phyloP scores from a whole-genome alignment of 2,797 vertebrate species.

The Rhynchonycteris naso region DNA sequence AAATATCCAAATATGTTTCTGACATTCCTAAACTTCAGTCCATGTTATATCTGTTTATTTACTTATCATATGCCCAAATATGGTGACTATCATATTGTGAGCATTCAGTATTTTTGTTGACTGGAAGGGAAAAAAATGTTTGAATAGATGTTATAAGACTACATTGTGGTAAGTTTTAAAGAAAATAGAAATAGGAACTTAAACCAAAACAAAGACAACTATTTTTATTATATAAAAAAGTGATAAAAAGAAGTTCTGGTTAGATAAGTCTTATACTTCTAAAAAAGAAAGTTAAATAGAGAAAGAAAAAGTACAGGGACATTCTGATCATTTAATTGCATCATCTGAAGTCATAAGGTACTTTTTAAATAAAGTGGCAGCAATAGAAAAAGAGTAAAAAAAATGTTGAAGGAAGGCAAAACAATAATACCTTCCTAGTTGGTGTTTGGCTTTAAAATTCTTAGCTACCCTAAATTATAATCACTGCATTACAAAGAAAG shows the following conservation, averaged over 20 bases:
- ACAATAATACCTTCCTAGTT: background rate
- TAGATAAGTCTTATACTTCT: background rate
- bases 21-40: background rate
- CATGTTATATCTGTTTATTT: background rate
- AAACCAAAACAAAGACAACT: background rate
- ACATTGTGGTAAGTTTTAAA: background rate
- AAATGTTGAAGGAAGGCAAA: background rate
- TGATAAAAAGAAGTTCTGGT: background rate
- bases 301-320: background rate
- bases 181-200: background rate
- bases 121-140: background rate
- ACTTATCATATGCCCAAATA: background rate
- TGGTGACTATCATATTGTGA: background rate
- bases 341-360: background rate
- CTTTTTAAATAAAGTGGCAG: background rate
- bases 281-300: background rate
- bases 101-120: background rate
- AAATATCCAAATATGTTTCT: slow-evolving; percentile 11
- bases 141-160: background rate
- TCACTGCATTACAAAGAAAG: background rate
- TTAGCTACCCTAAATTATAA: background rate
- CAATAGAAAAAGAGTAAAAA: background rate
- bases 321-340: background rate
- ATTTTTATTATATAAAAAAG: background rate
- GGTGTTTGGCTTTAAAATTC: background rate